These are phyloP conservation scores for Drosophila prosaltans DNA, from an alignment of 1,140 invertebrate genomes.

Conservation along the genomic window DNA sequence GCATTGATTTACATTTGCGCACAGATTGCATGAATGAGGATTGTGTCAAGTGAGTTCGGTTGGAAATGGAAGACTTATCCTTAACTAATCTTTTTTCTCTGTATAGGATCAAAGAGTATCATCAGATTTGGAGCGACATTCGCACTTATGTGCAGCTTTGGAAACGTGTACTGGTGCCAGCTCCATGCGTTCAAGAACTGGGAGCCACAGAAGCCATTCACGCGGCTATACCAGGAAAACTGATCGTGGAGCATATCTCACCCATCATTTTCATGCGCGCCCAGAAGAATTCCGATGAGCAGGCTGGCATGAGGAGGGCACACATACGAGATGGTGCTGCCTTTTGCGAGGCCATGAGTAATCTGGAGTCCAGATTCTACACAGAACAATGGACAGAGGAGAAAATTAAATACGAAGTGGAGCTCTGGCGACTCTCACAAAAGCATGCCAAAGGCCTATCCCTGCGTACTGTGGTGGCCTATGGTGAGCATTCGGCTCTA, in stretches of 20 bases:
- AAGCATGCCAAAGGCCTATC: slow-evolving; percentile 88
- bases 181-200: slow-evolving; percentile 87
- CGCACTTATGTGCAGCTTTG: slow-evolving; percentile 87
- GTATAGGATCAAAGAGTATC: slow-evolving; percentile 88
- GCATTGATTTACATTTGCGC: slow-evolving; percentile 84
- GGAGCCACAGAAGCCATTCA: slow-evolving; percentile 91
- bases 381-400: slow-evolving; percentile 87
- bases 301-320: slow-evolving; percentile 93
- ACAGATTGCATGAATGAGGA: slow-evolving; percentile 86
- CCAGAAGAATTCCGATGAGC: slow-evolving; percentile 93
- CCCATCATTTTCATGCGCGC: slow-evolving; percentile 93
- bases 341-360: slow-evolving; percentile 94
- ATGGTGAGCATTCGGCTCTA: slow-evolving; percentile 93
- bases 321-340: slow-evolving; percentile 94
- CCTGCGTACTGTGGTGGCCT: slow-evolving; percentile 95
- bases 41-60: slow-evolving; percentile 86
- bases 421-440: slow-evolving; percentile 88
- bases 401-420: slow-evolving; percentile 87
- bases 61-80: not conserved
- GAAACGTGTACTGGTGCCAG: slow-evolving; percentile 88
- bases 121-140: slow-evolving; percentile 88
- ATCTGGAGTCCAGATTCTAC: slow-evolving; percentile 88
- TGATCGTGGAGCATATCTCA: slow-evolving; percentile 86
- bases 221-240: slow-evolving; percentile 86
- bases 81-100: not conserved